Evolutionary conservation across 1,140 invertebrate genomes (phyloP).

Genomic region (Aphis gossypii): DNA sequence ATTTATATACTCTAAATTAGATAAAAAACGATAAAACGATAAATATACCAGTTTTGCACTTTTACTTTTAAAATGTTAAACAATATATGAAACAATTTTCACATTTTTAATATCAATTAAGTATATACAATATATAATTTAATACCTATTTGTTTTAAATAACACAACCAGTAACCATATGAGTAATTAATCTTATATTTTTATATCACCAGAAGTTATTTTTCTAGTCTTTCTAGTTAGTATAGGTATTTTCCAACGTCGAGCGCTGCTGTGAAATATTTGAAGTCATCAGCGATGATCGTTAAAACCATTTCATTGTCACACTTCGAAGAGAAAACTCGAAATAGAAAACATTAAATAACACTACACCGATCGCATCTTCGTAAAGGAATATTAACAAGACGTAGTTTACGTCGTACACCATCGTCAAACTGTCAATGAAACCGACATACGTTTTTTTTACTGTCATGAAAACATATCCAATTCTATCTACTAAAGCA

Average conservation of each 20-base stretch:
- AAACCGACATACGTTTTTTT: not conserved
- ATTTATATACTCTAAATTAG: not conserved
- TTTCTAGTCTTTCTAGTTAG: not conserved
- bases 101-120: not conserved
- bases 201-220: not conserved
- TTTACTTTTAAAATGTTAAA: not conserved
- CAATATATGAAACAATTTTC: not conserved
- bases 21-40: not conserved
- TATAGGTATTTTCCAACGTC: not conserved
- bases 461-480: not conserved
- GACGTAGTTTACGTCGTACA: not conserved
- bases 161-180: not conserved
- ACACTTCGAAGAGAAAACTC: not conserved
- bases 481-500: not conserved
- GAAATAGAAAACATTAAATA: not conserved
- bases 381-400: not conserved
- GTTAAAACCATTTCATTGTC: not conserved
- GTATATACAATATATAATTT: not conserved
- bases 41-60: not conserved
- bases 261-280: not conserved
- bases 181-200: no score
- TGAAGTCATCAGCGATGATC: no score
- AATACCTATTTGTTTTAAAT: not conserved
- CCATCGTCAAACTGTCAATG: constrained; percentile 11
- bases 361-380: not conserved